Conservation (phyloP, 2,888 invertebrate genomes). For the Nomada lathburiana region DNA sequence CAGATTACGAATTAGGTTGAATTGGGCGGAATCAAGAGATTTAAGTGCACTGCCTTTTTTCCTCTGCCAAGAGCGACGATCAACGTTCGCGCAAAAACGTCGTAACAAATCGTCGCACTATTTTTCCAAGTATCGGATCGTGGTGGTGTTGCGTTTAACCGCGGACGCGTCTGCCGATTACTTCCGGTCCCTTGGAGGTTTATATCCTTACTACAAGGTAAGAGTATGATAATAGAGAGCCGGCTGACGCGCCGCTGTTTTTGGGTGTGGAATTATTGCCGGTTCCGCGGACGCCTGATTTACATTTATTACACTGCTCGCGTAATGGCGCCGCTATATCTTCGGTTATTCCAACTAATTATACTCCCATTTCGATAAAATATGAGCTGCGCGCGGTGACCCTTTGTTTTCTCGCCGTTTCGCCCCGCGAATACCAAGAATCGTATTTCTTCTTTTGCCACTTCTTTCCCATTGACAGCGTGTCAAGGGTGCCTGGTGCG, state of each 20-base stretch:
- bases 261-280: slow-evolving; percentile 82
- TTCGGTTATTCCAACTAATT: slow-evolving; percentile 83
- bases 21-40: slow-evolving; percentile 9
- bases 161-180: slow-evolving; percentile 54
- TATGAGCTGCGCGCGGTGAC: slow-evolving; percentile 75
- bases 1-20: neutral
- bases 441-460: neutral
- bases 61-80: neutral
- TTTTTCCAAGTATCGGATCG: slow-evolving; percentile 35
- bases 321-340: slow-evolving; percentile 82
- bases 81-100: slow-evolving; percentile 5
- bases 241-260: slow-evolving; percentile 81
- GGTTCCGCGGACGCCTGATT: slow-evolving; percentile 81
- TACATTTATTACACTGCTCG: slow-evolving; percentile 82
- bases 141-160: slow-evolving; percentile 46
- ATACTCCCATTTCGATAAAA: slow-evolving; percentile 82
- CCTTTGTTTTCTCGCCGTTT: slow-evolving; percentile 40
- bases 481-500: neutral
- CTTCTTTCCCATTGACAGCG: neutral
- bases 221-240: slow-evolving; percentile 78
- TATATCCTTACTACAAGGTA: slow-evolving; percentile 38
- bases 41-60: slow-evolving; percentile 20
- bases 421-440: slow-evolving; percentile 10
- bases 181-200: slow-evolving; percentile 54
- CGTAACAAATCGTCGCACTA: slow-evolving; percentile 2